Percentiles rank a stretch among this genome's conserved stretches.
phyloP scores from a whole-genome alignment of 2,888 invertebrate species.

The Hesperia comma region DNA sequence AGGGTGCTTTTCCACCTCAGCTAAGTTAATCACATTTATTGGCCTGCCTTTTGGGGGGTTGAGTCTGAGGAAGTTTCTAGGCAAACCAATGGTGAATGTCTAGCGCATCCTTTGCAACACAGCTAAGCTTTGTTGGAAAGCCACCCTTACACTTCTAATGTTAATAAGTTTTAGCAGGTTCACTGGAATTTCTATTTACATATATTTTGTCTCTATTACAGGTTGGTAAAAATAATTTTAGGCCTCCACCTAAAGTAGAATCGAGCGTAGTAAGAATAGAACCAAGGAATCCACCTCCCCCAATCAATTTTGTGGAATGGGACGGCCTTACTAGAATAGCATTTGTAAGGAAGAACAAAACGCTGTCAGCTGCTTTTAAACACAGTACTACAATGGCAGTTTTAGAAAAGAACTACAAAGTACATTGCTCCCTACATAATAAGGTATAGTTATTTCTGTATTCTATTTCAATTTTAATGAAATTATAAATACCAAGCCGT shows the following conservation, averaged over 20 bases:
- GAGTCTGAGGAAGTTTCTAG: too few relatives aligned
- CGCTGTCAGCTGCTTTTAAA: constrained; percentile 94
- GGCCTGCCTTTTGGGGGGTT: too few relatives aligned
- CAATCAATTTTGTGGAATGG: constrained; percentile 98
- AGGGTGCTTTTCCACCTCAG: too few relatives aligned
- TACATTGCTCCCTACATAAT: constrained; percentile 94
- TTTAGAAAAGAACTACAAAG: constrained; percentile 95
- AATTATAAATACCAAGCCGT: too few relatives aligned
- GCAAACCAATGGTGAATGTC: too few relatives aligned
- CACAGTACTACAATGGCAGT: constrained; percentile 92
- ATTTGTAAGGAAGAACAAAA: constrained; percentile 98
- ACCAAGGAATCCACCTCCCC: constrained; percentile 98
- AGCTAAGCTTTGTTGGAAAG: too few relatives aligned
- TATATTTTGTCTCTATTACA: constrained; percentile 54
- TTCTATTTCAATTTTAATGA: neutral
- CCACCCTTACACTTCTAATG: neutral
- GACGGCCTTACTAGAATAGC: constrained; percentile 98
- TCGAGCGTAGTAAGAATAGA: constrained; percentile 99
- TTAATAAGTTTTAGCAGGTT: neutral
- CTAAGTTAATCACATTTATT: too few relatives aligned
- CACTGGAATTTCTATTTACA: neutral
- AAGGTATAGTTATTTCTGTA: constrained; percentile 60
- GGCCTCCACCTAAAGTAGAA: constrained; percentile 99
- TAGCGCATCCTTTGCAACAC: too few relatives aligned
- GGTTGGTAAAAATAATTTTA: constrained; percentile 99